Percentiles rank a stretch among this genome's conserved stretches.
Evolutionary conservation across 1,140 invertebrate species (phyloP).

Genomic region (Magallana angulata): DNA sequence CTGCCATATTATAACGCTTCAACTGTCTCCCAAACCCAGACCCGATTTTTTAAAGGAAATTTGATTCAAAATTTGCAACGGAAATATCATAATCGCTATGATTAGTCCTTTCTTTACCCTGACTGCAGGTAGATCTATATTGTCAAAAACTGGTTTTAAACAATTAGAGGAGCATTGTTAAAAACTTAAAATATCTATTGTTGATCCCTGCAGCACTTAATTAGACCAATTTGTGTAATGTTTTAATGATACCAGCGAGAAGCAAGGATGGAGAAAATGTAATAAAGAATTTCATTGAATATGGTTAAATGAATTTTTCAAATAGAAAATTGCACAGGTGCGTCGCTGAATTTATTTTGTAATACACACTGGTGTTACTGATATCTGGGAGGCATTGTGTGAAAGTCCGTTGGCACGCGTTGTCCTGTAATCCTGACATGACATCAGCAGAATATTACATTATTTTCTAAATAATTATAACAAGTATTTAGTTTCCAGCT

Average conservation of each 20-base stretch:
- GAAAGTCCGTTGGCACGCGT: neutral
- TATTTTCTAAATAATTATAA: neutral
- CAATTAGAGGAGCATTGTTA: slow-evolving; percentile 18
- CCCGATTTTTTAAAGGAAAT: slow-evolving; percentile 14
- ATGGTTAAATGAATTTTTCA: neutral
- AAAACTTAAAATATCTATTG: slow-evolving; percentile 33
- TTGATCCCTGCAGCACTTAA: neutral
- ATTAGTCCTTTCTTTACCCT: neutral
- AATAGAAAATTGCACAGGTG: slow-evolving; percentile 26
- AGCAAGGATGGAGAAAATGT: neutral
- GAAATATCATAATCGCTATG: slow-evolving; percentile 22
- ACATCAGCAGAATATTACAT: slow-evolving; percentile 25
- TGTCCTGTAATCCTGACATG: neutral
- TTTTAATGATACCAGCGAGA: neutral
- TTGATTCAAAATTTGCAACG: slow-evolving; percentile 35
- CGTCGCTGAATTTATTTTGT: neutral
- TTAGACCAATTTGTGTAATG: slow-evolving; percentile 7
- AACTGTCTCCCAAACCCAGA: slow-evolving; percentile 22
- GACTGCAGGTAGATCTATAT: slow-evolving; percentile 12
- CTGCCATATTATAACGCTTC: slow-evolving; percentile 23
- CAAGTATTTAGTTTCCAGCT: no score
- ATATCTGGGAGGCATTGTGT: neutral
- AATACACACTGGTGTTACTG: slow-evolving; percentile 30
- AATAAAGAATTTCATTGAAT: slow-evolving; percentile 12
- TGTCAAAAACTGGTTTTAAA: neutral